Evolutionary conservation across 2,888 invertebrate species (phyloP).

Genomic region (Candidula unifasciata): DNA sequence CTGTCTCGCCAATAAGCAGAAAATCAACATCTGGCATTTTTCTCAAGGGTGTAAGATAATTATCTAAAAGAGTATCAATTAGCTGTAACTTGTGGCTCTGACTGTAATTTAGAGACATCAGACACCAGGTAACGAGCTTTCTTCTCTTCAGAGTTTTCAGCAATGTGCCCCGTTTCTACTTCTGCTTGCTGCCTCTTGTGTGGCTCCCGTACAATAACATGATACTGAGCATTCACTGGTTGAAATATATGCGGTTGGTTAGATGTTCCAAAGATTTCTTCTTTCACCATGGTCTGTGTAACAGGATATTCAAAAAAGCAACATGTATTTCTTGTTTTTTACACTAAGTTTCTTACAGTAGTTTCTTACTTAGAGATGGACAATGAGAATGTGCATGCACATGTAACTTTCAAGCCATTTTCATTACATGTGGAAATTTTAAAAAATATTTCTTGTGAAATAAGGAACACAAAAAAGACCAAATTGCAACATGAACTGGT

Average conservation of each 20-base stretch:
- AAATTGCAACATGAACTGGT: too few relatives aligned
- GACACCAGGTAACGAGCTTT: conserved; percentile 14
- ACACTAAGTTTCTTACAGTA: too few relatives aligned
- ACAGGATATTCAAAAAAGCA: background rate
- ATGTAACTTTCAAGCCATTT: too few relatives aligned
- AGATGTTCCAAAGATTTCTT: background rate
- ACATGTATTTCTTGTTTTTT: background rate
- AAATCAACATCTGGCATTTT: background rate
- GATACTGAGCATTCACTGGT: conserved; percentile 3
- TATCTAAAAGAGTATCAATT: background rate
- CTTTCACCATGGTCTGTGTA: conserved; percentile 14
- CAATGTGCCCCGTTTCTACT: background rate
- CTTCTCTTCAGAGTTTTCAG: conserved; percentile 11
- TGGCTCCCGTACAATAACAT: conserved; percentile 33
- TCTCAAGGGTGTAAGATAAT: background rate
- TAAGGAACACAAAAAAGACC: too few relatives aligned
- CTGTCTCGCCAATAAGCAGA: background rate
- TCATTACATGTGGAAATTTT: too few relatives aligned
- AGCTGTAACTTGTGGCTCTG: conserved; percentile 14
- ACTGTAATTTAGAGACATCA: conserved; percentile 6
- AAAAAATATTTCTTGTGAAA: too few relatives aligned
- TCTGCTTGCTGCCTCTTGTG: conserved; percentile 11
- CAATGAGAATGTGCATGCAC: too few relatives aligned
- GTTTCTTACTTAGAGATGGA: too few relatives aligned
- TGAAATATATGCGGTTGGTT: background rate